Evolutionary conservation across 2,797 vertebrate genomes (phyloP), one percentile per base, ranked within the genome.

Genomic region (Sciaenops ocellatus): DNA sequence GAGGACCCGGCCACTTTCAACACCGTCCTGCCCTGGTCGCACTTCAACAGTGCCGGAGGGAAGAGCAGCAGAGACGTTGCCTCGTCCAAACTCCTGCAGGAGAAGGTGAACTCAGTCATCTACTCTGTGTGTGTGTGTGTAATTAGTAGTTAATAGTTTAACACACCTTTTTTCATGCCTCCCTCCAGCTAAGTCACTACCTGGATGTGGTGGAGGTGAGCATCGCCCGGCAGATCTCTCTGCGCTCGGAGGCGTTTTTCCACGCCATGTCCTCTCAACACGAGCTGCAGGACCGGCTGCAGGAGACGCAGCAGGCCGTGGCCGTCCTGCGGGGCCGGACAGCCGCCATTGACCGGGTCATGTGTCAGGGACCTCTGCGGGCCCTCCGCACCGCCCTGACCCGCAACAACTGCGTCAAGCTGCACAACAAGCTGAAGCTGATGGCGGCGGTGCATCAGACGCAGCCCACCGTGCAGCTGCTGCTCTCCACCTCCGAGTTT

Each of bases 181-280:
- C 55, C 64, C 17, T 73, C 0, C 86, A 99, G 98, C 93, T 99
- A 92, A 99, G 97, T 90, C 98, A 99, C 95, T 99, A 99, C 91
- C 95, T 99, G 94, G 98, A 99, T 61, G 97, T 99, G 72, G 97
- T 99, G 93, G 98, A 99, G 95, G 98, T 99, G 87, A 99, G 98
- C 94, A 99, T 99, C 71, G 98, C 98, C 55, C 97, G 97, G 61
- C 98, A 99, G 95, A 99, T 99, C 94, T 99, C 98, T 2, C 95
- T 98, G 73, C 98, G 98, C 92, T 99, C 98, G 1, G 98, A 99
- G 85, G 98, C 98, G 2, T 99, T 99, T 91, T 99, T 99, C 87
- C 98, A 99, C 82, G 98, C 98, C 91, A 98, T 99, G 98, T 98
- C 98, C 69, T 99, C 98, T 47, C 98, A 99, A 93, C 98, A 98